phyloP scores from a whole-genome alignment of 2,888 invertebrate genomes.

The Sphinx pinastri region DNA sequence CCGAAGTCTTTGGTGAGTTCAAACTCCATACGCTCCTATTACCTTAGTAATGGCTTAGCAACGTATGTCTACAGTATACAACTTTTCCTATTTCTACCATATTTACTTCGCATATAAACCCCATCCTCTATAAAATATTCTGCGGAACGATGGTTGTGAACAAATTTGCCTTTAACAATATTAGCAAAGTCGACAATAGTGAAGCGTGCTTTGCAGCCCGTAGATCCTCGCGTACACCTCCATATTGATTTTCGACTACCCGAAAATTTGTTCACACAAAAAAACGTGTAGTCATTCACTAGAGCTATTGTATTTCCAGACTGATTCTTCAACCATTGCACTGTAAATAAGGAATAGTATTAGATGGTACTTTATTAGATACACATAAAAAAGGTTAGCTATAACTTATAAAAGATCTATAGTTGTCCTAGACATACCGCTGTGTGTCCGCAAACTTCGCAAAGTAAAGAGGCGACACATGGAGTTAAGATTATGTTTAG shows the following conservation, averaged over 20 bases:
- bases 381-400: no score
- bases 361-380: no score
- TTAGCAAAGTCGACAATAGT: neutral
- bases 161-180: neutral
- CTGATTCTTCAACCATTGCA: constrained; percentile 18
- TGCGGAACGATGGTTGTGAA: constrained; percentile 10
- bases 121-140: constrained; percentile 10
- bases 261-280: neutral
- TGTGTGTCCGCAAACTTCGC: no score
- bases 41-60: no score
- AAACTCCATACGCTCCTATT: no score
- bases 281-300: constrained; percentile 21
- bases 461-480: no score
- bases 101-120: constrained; percentile 6
- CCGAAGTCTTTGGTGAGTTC: no score
- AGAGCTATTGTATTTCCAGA: constrained; percentile 15
- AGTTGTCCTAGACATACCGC: no score
- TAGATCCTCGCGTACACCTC: constrained; percentile 11
- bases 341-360: constrained; percentile 1
- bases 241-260: neutral
- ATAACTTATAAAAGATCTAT: no score
- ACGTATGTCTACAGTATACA: no score
- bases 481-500: no score
- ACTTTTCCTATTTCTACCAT: no score
- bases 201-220: constrained; percentile 16